Evolutionary conservation across 2,113 vertebrate genomes (phyloP), one percentile per base, ranked within the genome.

Genomic region (Tychaedon coryphoeus): DNA sequence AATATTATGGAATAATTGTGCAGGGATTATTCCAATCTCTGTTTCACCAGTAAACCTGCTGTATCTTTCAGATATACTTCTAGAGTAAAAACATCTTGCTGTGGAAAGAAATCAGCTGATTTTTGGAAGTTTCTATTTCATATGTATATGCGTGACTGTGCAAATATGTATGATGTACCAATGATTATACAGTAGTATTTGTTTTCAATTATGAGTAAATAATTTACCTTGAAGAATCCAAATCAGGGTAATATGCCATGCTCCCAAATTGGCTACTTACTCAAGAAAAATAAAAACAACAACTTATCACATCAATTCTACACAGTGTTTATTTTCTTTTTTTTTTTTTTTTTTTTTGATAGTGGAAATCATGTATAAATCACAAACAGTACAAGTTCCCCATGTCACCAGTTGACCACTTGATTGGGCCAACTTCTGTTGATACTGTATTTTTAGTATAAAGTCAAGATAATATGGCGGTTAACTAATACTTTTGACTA

Each of bases 361-460:
- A n/a, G n/a, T n/a, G n/a, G n/a, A n/a, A n/a, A n/a, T 93, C 92
- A 96, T 94, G 92, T 97, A 97, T 95, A 97, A 98, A 98, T 97
- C 97, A 97, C 57, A 92, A 96, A 97, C 92, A 95, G 79, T 95
- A 97, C 64, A 94, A 95, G 93, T 94, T 97, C 74, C 92, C 96
- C 91, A 96, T 91, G 76, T 95, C 96, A 93, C 94, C 83, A 94
- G 92, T 43, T 95, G 93, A 92, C 96, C 97, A 96, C 95, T 79
- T 40, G 88, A 97, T 90, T 90, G 80, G 65, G 67, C 91, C 94
- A 97, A 95, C 89, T 92, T 95, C 54, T 81, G 72, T 81, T 51
- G 95, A 97, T 69, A 95, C 91, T 97, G 95, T 81, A 96, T 95
- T 97, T 97, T 97, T 95, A 96, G 93, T 98, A 98, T 97, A 98